Evolutionary conservation across 2,888 invertebrate species (phyloP).

Genomic region (Thalpophila matura): DNA sequence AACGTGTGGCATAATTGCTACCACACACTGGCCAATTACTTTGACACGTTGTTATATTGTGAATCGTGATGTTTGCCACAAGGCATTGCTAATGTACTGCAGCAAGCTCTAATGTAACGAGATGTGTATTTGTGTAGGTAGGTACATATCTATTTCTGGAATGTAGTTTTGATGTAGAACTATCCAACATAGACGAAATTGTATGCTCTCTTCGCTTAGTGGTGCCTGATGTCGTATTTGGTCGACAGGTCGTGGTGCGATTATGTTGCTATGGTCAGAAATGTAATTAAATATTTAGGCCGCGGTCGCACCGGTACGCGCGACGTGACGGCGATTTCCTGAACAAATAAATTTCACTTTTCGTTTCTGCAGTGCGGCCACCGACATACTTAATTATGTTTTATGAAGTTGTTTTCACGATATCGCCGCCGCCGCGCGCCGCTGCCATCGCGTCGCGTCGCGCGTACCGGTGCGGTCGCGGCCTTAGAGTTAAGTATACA

Average conservation of each 20-base stretch:
- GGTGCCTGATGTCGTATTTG: neutral
- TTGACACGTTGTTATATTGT: slow-evolving; percentile 50
- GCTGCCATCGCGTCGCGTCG: too few species aligned
- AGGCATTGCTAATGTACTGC: slow-evolving; percentile 40
- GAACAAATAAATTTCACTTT: too few species aligned
- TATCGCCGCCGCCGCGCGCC: too few species aligned
- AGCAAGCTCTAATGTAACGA: slow-evolving; percentile 6
- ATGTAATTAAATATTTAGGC: slow-evolving; percentile 1
- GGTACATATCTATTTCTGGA: neutral
- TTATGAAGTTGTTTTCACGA: too few species aligned
- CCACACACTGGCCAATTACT: slow-evolving; percentile 58
- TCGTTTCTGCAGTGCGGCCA: too few species aligned
- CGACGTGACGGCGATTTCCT: too few species aligned
- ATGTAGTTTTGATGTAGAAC: slow-evolving; percentile 19
- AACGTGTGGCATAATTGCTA: slow-evolving; percentile 57
- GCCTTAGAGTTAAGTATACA: too few species aligned
- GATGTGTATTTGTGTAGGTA: slow-evolving; percentile 20
- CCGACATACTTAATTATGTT: too few species aligned
- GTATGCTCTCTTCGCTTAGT: neutral
- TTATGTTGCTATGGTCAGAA: neutral
- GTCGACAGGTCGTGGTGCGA: too few species aligned
- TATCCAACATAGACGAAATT: neutral
- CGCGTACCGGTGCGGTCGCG: too few species aligned
- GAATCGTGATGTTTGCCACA: slow-evolving; percentile 29
- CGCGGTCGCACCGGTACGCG: too few species aligned